Evolutionary conservation across 92 coral and sea anemone genomes (phyloP).

Genomic region (Phenganax subtilis): DNA sequence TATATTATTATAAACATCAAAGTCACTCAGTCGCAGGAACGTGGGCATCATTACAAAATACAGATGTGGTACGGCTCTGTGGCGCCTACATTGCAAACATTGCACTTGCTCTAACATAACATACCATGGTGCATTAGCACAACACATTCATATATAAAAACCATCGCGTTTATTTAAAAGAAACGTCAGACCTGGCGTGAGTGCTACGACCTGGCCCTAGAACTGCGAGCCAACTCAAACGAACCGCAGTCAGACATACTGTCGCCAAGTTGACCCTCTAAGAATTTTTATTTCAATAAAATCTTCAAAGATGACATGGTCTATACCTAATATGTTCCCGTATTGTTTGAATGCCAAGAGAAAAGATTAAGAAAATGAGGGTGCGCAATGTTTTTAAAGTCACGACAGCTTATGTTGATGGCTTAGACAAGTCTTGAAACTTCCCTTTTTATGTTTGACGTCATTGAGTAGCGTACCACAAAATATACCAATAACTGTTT

Average conservation of each 20-base stretch:
- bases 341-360: slow-evolving; percentile 31
- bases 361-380: neutral
- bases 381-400: neutral
- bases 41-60: slow-evolving; percentile 15
- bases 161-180: neutral
- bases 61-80: neutral
- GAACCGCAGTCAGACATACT: slow-evolving; percentile 87
- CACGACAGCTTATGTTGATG: slow-evolving; percentile 1
- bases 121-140: neutral
- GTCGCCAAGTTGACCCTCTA: slow-evolving; percentile 99
- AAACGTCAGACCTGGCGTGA: neutral
- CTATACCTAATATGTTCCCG: slow-evolving; percentile 27
- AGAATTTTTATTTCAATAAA: slow-evolving; percentile 88
- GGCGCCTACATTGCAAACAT: slow-evolving; percentile 4
- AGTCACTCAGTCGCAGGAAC: slow-evolving; percentile 15
- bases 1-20: slow-evolving; percentile 21
- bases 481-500: slow-evolving; percentile 27
- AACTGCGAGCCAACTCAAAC: slow-evolving; percentile 61
- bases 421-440: slow-evolving; percentile 13
- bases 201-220: slow-evolving; percentile 12
- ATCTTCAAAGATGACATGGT: slow-evolving; percentile 37
- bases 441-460: slow-evolving; percentile 17
- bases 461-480: neutral
- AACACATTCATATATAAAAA: no score
- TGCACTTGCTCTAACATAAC: slow-evolving; percentile 10